Base-by-base conservation (phyloP, 2,113 vertebrate species). In the Catharus bicknelli region DNA sequence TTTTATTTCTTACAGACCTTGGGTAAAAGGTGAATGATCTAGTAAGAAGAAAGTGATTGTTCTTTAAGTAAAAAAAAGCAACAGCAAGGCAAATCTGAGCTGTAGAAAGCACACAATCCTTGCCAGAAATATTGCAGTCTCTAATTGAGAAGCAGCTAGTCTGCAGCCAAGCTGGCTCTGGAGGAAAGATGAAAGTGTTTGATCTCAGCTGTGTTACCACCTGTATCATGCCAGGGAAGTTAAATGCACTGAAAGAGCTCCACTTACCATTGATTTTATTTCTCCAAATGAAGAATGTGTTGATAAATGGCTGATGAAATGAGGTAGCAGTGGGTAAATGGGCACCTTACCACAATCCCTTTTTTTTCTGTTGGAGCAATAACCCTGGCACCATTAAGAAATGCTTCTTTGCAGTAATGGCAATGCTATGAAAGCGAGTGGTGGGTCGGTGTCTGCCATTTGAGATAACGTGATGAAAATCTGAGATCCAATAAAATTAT, bases 191-290 rank as follows among this genome's bases (percentile, higher is more conserved):
- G 45, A 15, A 87, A 94, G 55, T 94, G 82, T 85, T 92, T 94
- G 87, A 94, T 94, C 84, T 95, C 95, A 95, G 94, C 94, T 96
- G 94, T 94, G 93, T 85, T 94, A 61, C 89, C 87, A 91, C 96
- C 94, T 95, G 94, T 92, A 70, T 94, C 36, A 48, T 5, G 59
- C 96, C 94, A 94, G 77, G 90, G 81, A 92, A 84, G 94, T 86
- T 89, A 95, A 95, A 94, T 89, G 86, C 45, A 45, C 40, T 84
- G 82, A 86, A 89, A 96, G 82, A 88, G 78, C 89, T 90, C 91
- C 22, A 9, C 91, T 94, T 91, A 94, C 63, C 78, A 67, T 85
- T 85, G 89, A 69, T 91, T 96, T 95, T 94, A 94, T 92, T 96
- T 92, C 76, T 85, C 89, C 48, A 91, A 74, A 83, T 92, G 84